Evolutionary conservation across 1,140 invertebrate species (phyloP), one percentile per base, ranked within the genome.

Genomic region (Drosophila littoralis): DNA sequence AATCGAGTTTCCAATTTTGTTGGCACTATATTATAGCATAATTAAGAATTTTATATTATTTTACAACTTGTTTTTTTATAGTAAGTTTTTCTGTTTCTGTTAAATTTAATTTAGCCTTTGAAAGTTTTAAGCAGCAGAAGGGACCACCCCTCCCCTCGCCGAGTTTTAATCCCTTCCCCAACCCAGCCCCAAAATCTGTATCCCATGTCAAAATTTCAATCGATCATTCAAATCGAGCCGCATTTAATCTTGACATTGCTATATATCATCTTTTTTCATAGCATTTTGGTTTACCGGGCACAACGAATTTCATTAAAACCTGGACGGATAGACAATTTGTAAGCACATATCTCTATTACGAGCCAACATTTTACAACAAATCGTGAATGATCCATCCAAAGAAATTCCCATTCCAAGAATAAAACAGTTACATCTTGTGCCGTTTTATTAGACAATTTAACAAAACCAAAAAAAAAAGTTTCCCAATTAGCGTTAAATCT

Each of bases 271-370:
- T 90, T 85, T 81, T 84, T 90, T 82, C 89, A 85, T 90, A 90
- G 86, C 89, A 90, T 90, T 90, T 90, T 86, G 85, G 88, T 90
- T 90, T 90, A 76, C 86, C 86, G 86, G 86, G 86, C 79, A 89
- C 85, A 74, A 91, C 86, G 82, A 86, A 86, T 82, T 90, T 90
- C 81, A 90, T 86, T 78, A 90, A 90, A 90, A 90, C 85, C 81
- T 86, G 86, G 86, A 86, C 89, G 81, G 86, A 86, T 82, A 86
- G 79, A 88, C 72, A 90, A 88, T 90, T 90, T 86, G 86, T 90
- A 90, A 90, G 86, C 86, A 59, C 57, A 90, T 90, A 57, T 84
- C 63, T 90, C 61, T 65, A 88, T 85, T 88, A 85, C 83, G 70
- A 81, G 68, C 57, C 70, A 60, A 55, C 51, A 55, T 60, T 60